Evolutionary conservation across 2,113 vertebrate species (phyloP), one percentile per base, ranked within the genome.

Genomic region (Ictalurus punctatus): DNA sequence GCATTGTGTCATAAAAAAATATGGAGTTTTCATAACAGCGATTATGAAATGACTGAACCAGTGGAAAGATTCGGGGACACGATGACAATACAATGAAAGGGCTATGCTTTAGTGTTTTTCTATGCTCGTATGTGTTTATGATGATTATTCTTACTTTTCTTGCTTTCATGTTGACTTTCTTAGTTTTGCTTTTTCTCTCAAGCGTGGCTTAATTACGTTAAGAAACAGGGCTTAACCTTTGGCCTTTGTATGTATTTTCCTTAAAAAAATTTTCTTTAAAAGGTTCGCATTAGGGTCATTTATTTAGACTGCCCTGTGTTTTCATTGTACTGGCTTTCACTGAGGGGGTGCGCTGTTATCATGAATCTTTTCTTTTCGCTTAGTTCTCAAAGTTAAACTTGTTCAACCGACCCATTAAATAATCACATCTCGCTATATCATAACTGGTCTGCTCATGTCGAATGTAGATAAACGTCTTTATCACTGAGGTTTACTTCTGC

Each of bases 161-260:
- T 21, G 34, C 30, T 82, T 59, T 37, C 30, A 37, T 34, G 56
- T 17, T 81, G 65, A 44, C 30, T 14, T 83, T 56, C 69, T 9
- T 8, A 58, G 27, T 34, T 67, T 59, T 84, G 67, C 63, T 73
- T 83, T 84, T 87, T 65, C 58, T 58, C 3, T 80, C 34, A 3
- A 13, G 21, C 73, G 54, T 25, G 12, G 34, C 48, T 1, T 71
- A 65, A 83, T 89, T 73, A 67, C 21, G 3, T 86, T 88, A n/a
- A 85, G 65, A 87, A 84, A 84, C 40, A 74, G 71, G 44, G 54
- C 21, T 84, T 85, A 89, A 91, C 73, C 87, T 86, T 79, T 89
- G n/a, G 10, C 69, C 59, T 25, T 56, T 88, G 2, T 16, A 56
- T 54, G 56, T 48, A 67, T 86, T 88, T 65, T 69, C 12, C 54